Evolutionary conservation across 2,888 invertebrate species (phyloP).

Genomic region (Epirrhoe tristata): DNA sequence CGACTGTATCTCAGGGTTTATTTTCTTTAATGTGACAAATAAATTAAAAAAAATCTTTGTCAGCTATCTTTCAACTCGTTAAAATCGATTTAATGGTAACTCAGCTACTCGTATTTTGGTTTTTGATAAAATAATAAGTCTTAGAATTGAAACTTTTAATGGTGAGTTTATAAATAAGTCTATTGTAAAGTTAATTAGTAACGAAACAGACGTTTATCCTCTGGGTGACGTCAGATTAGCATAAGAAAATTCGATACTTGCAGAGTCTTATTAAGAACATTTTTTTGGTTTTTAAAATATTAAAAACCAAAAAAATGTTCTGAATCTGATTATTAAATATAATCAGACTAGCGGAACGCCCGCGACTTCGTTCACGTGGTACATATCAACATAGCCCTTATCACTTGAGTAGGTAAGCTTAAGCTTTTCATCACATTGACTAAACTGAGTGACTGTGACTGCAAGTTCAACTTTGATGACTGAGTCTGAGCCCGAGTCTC

Average conservation of each 20-base stretch:
- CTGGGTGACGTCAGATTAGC: conserved; percentile 74
- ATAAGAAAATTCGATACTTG: conserved; percentile 77
- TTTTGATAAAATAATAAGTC: neutral
- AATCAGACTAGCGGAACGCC: too few species aligned
- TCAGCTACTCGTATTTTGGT: neutral
- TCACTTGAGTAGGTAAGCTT: too few species aligned
- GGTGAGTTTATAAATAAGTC: neutral
- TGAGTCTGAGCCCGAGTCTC: too few species aligned
- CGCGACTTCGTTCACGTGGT: too few species aligned
- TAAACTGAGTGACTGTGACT: too few species aligned
- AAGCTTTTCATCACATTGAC: too few species aligned
- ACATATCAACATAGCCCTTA: too few species aligned
- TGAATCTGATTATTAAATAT: too few species aligned
- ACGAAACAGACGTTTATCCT: conserved; percentile 67
- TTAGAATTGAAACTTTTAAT: neutral
- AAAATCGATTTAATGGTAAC: neutral
- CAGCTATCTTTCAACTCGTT: neutral
- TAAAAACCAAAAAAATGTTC: too few species aligned
- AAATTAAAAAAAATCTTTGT: too few species aligned
- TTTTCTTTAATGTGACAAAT: too few species aligned
- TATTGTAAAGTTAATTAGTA: conserved; percentile 65
- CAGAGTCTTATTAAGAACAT: conserved; percentile 25
- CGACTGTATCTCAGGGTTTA: conserved; percentile 40
- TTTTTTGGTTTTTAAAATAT: neutral
- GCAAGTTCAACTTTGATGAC: too few species aligned